A percentile compares a stretch with the other conserved stretches of the same genome.
Evolutionary conservation across 2,888 invertebrate genomes (phyloP).

Genomic region (Mythimna impura): DNA sequence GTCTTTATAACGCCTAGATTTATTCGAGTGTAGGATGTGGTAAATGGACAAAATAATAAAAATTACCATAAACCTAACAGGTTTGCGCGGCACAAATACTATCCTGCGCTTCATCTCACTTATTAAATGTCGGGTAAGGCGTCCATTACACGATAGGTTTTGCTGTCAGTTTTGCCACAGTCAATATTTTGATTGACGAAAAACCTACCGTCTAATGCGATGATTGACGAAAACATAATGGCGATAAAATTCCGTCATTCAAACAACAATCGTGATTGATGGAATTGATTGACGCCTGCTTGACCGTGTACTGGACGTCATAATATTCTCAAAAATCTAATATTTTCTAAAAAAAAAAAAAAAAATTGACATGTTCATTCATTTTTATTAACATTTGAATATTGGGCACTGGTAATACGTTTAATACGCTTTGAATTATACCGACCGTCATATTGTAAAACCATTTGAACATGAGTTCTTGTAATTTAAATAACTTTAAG

Average conservation of each 20-base stretch:
- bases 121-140: background rate
- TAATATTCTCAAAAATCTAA: slow-evolving; percentile 7
- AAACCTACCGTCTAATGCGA: too few species aligned
- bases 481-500: slow-evolving; percentile 58
- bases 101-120: slow-evolving; percentile 37
- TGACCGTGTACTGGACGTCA: too few species aligned
- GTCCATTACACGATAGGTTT: too few species aligned
- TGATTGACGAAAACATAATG: too few species aligned
- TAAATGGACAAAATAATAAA: slow-evolving; percentile 5
- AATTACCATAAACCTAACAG: slow-evolving; percentile 11
- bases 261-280: too few species aligned
- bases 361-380: slow-evolving; percentile 14
- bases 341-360: background rate
- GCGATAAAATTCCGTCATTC: too few species aligned
- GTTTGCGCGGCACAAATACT: slow-evolving; percentile 57
- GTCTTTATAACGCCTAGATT: slow-evolving; percentile 26
- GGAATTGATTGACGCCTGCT: too few species aligned
- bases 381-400: slow-evolving; percentile 29
- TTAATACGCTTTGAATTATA: slow-evolving; percentile 26
- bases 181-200: too few species aligned
- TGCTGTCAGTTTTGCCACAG: too few species aligned
- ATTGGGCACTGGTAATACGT: slow-evolving; percentile 24
- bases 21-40: slow-evolving; percentile 17
- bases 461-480: slow-evolving; percentile 38
- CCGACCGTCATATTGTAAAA: slow-evolving; percentile 30